Percentiles rank a stretch among this genome's conserved stretches.
Conservation (phyloP, 1,140 invertebrate species). For the Stratiolaelaps scimitus region DNA sequence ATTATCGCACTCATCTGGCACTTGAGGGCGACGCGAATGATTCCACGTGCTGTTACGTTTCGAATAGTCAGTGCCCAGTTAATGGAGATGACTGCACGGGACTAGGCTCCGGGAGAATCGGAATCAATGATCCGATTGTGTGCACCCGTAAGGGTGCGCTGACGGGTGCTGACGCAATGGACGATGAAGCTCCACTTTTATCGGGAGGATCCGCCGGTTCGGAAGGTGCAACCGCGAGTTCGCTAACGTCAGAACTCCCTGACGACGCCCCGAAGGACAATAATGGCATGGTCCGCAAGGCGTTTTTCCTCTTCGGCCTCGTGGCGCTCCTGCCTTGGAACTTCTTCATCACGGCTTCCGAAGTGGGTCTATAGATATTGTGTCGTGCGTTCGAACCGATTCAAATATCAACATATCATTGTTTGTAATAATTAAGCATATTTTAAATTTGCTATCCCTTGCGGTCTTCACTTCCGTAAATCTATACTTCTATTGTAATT, state of each 20-base stretch:
- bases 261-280: neutral
- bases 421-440: too few relatives aligned
- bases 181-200: constrained; percentile 7
- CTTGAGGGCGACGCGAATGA: neutral
- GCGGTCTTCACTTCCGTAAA: too few relatives aligned
- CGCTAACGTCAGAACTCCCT: neutral
- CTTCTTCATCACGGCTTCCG: constrained; percentile 82
- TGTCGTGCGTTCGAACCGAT: neutral
- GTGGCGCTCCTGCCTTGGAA: constrained; percentile 82
- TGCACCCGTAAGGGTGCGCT: neutral
- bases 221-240: neutral
- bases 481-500: too few relatives aligned
- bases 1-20: constrained; percentile 13
- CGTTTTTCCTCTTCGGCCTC: constrained; percentile 78
- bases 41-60: neutral
- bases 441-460: too few relatives aligned
- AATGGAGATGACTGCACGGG: too few relatives aligned
- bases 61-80: too few relatives aligned
- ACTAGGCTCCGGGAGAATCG: neutral
- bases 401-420: too few relatives aligned
- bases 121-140: neutral
- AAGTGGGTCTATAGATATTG: constrained; percentile 51
- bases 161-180: neutral
- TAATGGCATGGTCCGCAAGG: constrained; percentile 55
- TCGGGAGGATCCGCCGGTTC: neutral